phyloP scores from a whole-genome alignment of 2,113 vertebrate genomes.

The Channa maculata region DNA sequence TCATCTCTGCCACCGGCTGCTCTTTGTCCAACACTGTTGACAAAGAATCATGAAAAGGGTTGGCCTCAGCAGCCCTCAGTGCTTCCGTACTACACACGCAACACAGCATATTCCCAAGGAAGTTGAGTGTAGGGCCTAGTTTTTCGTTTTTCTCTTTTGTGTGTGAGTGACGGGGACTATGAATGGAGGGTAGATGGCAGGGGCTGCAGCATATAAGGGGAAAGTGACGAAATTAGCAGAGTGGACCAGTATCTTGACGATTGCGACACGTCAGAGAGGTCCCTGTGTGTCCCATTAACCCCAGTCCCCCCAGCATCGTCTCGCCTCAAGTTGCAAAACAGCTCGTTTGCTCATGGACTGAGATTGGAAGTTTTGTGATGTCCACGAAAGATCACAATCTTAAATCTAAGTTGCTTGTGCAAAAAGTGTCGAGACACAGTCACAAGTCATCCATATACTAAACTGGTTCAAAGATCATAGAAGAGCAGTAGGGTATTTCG shows the following conservation, averaged over 20 bases:
- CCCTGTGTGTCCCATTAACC: conserved; percentile 36
- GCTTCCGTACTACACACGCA: conserved; percentile 40
- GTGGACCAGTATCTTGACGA: background rate
- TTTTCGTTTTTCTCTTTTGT: conserved; percentile 1
- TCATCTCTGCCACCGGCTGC: conserved; percentile 46
- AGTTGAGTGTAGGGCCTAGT: conserved; percentile 16
- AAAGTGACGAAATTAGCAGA: conserved; percentile 24
- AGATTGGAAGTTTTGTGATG: background rate
- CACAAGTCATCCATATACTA: too few species aligned
- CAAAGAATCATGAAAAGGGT: conserved; percentile 27
- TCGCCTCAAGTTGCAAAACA: conserved; percentile 19
- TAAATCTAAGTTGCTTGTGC: too few species aligned
- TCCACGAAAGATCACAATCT: background rate
- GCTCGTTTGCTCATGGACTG: conserved; percentile 14
- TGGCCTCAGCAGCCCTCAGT: conserved; percentile 13
- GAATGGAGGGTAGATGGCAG: conserved; percentile 11
- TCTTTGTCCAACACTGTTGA: conserved; percentile 40
- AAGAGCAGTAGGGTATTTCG: too few species aligned
- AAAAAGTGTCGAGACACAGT: too few species aligned
- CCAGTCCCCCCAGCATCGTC: background rate
- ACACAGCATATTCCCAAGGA: conserved; percentile 43
- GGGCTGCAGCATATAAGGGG: background rate
- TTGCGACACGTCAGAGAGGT: conserved; percentile 3
- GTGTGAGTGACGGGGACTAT: background rate
- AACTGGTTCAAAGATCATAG: too few species aligned